These are phyloP conservation scores for Sprattus sprattus DNA, from an alignment of 2,113 vertebrate species.

Conservation along the genomic window DNA sequence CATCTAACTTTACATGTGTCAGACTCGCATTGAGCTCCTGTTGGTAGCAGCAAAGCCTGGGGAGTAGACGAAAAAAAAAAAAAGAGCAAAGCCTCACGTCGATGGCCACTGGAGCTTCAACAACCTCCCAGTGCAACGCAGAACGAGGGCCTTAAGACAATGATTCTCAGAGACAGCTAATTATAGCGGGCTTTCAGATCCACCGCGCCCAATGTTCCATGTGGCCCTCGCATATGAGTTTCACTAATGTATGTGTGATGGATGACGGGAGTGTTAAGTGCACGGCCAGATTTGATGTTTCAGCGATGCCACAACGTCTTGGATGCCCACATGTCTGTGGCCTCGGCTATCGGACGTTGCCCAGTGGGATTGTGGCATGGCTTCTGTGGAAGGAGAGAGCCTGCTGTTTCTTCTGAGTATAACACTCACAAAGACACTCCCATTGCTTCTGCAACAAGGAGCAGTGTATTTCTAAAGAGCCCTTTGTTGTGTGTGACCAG, in stretches of 20 bases:
- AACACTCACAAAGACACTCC: neutral
- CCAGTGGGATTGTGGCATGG: neutral
- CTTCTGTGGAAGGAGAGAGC: neutral
- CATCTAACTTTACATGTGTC: constrained; percentile 2
- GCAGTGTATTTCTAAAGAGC: neutral
- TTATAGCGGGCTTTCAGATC: neutral
- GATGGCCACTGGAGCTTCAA: neutral
- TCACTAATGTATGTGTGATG: neutral
- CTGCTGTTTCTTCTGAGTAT: neutral
- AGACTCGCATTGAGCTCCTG: neutral
- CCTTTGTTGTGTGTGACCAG: neutral
- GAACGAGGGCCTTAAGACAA: constrained; percentile 6
- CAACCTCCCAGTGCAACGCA: neutral
- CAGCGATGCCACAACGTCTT: neutral
- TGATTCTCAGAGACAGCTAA: constrained; percentile 15
- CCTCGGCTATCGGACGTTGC: neutral
- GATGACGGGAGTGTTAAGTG: neutral
- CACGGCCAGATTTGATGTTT: neutral
- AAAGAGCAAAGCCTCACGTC: neutral
- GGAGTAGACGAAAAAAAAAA: neutral
- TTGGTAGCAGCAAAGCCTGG: neutral
- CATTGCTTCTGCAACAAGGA: neutral
- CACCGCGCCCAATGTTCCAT: neutral
- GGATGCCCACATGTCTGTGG: too few relatives aligned
- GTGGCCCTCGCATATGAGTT: neutral